Evolutionary conservation across 2,113 vertebrate species (phyloP).

Genomic region (Hypanus sabinus): DNA sequence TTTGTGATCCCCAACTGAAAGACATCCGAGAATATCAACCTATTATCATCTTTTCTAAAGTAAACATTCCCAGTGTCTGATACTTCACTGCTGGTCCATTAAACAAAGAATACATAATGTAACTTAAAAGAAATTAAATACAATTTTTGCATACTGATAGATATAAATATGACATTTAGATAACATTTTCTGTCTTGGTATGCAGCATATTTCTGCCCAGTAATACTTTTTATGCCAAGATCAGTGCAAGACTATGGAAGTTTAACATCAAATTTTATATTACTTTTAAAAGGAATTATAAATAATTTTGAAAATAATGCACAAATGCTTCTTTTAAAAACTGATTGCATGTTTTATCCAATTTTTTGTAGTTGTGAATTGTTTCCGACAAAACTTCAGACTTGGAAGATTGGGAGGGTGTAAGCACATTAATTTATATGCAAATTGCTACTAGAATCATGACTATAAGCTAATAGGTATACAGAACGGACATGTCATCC

Average conservation of each 20-base stretch:
- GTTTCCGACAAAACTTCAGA: constrained; percentile 50
- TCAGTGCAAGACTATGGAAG: constrained; percentile 46
- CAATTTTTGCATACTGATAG: constrained; percentile 39
- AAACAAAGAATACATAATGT: constrained; percentile 29
- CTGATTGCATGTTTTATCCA: constrained; percentile 48
- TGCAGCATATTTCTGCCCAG: constrained; percentile 36
- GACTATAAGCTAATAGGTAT: constrained; percentile 65
- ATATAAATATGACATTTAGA: constrained; percentile 56
- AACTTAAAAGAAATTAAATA: constrained; percentile 35
- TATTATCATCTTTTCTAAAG: constrained; percentile 25
- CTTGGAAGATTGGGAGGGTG: constrained; percentile 50
- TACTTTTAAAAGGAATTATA: constrained; percentile 59
- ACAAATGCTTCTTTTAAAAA: constrained; percentile 55
- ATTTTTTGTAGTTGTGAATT: constrained; percentile 39
- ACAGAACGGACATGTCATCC: constrained; percentile 69
- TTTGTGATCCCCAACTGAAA: constrained; percentile 44
- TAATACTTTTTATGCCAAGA: constrained; percentile 21
- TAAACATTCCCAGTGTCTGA: constrained; percentile 16
- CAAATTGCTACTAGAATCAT: constrained; percentile 59
- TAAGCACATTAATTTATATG: constrained; percentile 57
- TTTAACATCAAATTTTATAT: constrained; percentile 57
- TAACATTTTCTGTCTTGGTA: constrained; percentile 55
- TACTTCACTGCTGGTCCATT: constrained; percentile 29
- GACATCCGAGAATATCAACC: constrained; percentile 25
- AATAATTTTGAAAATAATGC: constrained; percentile 67